Percentiles rank a stretch among this genome's conserved stretches.
These are phyloP conservation scores for Cheilosia vernalis DNA, from an alignment of 2,888 invertebrate species.

Conservation along the genomic window DNA sequence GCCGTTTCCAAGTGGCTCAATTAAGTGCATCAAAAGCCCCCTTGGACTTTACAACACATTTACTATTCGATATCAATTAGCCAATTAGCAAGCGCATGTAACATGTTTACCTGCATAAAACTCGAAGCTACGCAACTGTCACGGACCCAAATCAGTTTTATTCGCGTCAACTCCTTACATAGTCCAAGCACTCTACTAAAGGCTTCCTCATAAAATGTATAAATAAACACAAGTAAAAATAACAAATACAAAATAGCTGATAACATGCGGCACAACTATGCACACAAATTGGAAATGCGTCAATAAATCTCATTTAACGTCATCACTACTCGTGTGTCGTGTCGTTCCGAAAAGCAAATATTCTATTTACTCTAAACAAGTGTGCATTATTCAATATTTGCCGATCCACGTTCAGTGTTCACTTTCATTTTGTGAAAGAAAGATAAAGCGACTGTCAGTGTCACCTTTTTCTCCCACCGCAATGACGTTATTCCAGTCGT, in stretches of 20 bases:
- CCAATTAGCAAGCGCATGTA: too few relatives aligned
- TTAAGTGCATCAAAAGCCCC: too few relatives aligned
- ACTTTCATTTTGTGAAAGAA: conserved; percentile 55
- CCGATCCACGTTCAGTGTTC: conserved; percentile 29
- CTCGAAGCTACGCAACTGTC: too few relatives aligned
- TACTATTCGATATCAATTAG: too few relatives aligned
- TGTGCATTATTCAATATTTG: conserved; percentile 61
- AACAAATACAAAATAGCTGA: conserved; percentile 14
- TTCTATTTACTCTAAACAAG: conserved; percentile 36
- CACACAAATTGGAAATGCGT: conserved; percentile 43
- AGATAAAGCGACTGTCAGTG: conserved; percentile 35
- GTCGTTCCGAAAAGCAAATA: conserved; percentile 18
- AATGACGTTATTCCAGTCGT: conserved; percentile 32
- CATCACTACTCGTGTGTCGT: conserved; percentile 23
- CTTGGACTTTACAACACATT: too few relatives aligned
- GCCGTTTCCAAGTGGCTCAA: too few relatives aligned
- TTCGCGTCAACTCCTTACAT: background rate
- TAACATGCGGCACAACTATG: conserved; percentile 27
- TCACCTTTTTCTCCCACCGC: conserved; percentile 15
- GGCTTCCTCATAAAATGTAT: background rate
- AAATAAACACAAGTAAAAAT: background rate
- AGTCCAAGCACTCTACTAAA: background rate
- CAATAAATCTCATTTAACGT: conserved; percentile 53
- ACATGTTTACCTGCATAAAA: too few relatives aligned
- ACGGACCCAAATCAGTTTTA: background rate